Conservation (phyloP, 2,113 vertebrate species). For the Poeciliopsis retropinna region DNA sequence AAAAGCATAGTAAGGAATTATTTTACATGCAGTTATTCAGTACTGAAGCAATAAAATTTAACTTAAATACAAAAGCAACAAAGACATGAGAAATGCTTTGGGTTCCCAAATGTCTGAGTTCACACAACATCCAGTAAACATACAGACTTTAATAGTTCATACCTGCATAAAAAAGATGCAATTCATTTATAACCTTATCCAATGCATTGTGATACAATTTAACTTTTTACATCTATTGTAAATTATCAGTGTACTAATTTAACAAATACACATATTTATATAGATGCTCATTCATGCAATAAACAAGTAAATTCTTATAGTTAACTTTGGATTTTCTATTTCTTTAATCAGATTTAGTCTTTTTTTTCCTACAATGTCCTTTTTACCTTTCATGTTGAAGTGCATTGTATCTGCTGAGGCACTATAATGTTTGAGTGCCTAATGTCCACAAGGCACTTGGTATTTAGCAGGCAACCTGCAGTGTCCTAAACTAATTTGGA, state of each 20-base stretch:
- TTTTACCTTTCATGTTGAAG: not conserved
- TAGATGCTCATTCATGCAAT: not conserved
- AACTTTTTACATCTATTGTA: no score
- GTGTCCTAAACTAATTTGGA: slow-evolving; percentile 71
- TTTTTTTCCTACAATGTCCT: not conserved
- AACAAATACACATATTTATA: not conserved
- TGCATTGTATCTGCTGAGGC: slow-evolving; percentile 20
- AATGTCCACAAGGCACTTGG: slow-evolving; percentile 51
- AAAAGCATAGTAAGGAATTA: no score
- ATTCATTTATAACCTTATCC: no score
- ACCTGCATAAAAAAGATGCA: no score
- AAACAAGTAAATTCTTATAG: not conserved
- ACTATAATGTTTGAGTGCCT: slow-evolving; percentile 10
- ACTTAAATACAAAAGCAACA: no score
- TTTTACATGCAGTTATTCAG: no score
- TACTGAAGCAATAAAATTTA: no score
- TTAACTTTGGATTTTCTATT: not conserved
- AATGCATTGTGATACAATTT: no score
- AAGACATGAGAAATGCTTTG: no score
- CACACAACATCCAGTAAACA: no score
- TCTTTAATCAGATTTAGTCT: not conserved
- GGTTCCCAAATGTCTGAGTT: no score
- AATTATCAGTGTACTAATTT: not conserved
- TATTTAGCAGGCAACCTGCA: slow-evolving; percentile 56
- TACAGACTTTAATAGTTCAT: no score